Evolutionary conservation across 1,140 invertebrate genomes (phyloP), one percentile per base, ranked within the genome.

Genomic region (Aphelenchoides avenae): DNA sequence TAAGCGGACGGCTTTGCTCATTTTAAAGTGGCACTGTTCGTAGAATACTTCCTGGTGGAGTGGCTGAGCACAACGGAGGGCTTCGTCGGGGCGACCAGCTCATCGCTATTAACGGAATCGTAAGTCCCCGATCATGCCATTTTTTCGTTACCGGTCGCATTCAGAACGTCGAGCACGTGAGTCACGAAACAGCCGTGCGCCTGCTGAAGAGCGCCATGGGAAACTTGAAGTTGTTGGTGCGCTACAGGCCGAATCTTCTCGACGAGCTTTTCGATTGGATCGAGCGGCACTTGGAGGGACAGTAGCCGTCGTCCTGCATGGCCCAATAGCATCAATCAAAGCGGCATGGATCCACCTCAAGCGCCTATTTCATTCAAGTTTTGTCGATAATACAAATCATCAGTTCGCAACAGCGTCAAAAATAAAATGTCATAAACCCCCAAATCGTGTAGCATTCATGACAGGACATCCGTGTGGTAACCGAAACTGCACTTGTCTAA

Each of bases 181-280:
- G 94, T 78, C 95, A 99, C 73, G 94, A 98, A 77, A 94, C 91
- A 81, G 94, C 94, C 57, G 95, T 99, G 0, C 92, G 98, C 79
- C 79, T 99, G 15, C 75, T 99, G n/a, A 99, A 99, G 80, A 89
- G 91, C 79, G 92, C 95, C 42, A 86, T 89, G 73, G 90, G 90
- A 62, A 74, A 89, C 56, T 94, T 98, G 0, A 96, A 95, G 78
- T 81, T 99, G 41, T 92, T 99, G 24, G 94, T 99, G 1, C 84
- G 94, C 29, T 99, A 98, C 73, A 97, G 93, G 22, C 94, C 95
- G 20, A 90, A 93, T 79, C 90, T 98, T 29, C 81, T 99, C 15
- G 93, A 98, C 79, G 93, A 99, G 83, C n/a, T n/a, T n/a, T n/a
- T n/a, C n/a, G n/a, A n/a, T n/a, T n/a, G n/a, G n/a, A 98, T 99